Evolutionary conservation across 1,140 invertebrate genomes (phyloP).

Genomic region (Drosophila ogumai): DNA sequence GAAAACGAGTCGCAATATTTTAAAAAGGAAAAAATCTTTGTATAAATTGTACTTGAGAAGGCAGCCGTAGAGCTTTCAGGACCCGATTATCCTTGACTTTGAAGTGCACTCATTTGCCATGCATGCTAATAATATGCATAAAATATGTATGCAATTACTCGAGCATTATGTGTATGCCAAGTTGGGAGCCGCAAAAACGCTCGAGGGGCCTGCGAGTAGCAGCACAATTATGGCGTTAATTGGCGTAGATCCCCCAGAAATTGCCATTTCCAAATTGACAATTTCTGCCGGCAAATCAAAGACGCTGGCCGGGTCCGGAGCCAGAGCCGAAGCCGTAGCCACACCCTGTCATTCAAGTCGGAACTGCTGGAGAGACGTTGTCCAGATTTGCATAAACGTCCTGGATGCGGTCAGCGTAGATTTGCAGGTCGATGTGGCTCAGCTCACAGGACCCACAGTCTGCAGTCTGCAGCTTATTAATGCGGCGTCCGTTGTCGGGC

Average conservation of each 20-base stretch:
- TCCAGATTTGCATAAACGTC: slow-evolving; percentile 62
- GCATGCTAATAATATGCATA: slow-evolving; percentile 70
- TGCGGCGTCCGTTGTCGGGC: slow-evolving; percentile 53
- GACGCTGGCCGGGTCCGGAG: not conserved
- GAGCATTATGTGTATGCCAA: slow-evolving; percentile 31
- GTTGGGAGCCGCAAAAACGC: slow-evolving; percentile 25
- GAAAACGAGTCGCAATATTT: slow-evolving; percentile 72
- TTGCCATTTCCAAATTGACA: slow-evolving; percentile 43
- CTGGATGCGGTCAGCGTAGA: slow-evolving; percentile 19
- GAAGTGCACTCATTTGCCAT: slow-evolving; percentile 57
- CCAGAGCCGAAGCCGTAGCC: slow-evolving; percentile 3
- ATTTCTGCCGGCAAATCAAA: slow-evolving; percentile 48
- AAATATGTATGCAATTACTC: slow-evolving; percentile 67
- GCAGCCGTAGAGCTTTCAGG: slow-evolving; percentile 1
- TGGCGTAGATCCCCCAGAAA: slow-evolving; percentile 30
- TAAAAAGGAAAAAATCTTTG: slow-evolving; percentile 61
- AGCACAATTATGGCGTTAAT: slow-evolving; percentile 61
- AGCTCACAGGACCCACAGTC: slow-evolving; percentile 8
- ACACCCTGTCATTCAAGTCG: slow-evolving; percentile 37
- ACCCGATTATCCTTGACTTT: slow-evolving; percentile 25
- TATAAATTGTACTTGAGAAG: slow-evolving; percentile 42
- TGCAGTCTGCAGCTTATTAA: slow-evolving; percentile 64
- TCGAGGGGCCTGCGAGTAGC: slow-evolving; percentile 27
- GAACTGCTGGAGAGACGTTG: slow-evolving; percentile 11
- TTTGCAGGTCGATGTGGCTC: slow-evolving; percentile 27